Evolutionary conservation across 2,113 vertebrate genomes (phyloP), one percentile per base, ranked within the genome.

Genomic region (Heterotilapia buettikoferi): DNA sequence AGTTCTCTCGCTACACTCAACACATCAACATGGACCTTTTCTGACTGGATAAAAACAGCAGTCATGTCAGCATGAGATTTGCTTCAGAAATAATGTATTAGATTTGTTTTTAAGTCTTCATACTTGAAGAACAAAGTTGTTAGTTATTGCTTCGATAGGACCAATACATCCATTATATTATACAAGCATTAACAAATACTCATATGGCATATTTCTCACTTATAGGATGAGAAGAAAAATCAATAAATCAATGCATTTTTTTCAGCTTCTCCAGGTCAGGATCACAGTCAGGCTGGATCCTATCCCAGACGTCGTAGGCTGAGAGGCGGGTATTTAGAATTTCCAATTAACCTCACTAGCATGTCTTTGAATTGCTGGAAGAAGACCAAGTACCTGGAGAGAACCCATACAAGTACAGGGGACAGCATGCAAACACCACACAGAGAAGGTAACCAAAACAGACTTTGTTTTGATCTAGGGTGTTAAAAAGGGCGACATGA

Each of bases 341-440:
- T 71, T 40, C 38, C 5, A 71, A 4, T 43, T 43, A 71, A 71
- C 36, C 9, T 71, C 36, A 43, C 0, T 24, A 9, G 0, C 66
- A 16, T 16, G 66, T 43, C n/a, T 71, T 43, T 71, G 38, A 40
- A 71, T 40, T 71, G 66, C 38, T 40, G 66, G 36, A 71, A 8
- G 11, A 68, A 43, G n/a, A 40, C n/a, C 4, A 21, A 68, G n/a
- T 9, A 40, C 63, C 63, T 40, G 36, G 36, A 43, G 38, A 43
- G 66, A 71, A 43, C 4, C 33, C 33, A 38, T 21, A 7, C 12
- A 66, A 0, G n/a, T 4, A 71, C 0, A 6, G 0, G 5, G 68
- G 40, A 45, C 21, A 73, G 9, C 21, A 45, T 43, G 66, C n/a
- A 73, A 10, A 73, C 38, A 3, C 2, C 24, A 76, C 24, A 76